These are phyloP conservation scores for Sitta europaea DNA, from an alignment of 2,113 vertebrate genomes.

Conservation along the genomic window DNA sequence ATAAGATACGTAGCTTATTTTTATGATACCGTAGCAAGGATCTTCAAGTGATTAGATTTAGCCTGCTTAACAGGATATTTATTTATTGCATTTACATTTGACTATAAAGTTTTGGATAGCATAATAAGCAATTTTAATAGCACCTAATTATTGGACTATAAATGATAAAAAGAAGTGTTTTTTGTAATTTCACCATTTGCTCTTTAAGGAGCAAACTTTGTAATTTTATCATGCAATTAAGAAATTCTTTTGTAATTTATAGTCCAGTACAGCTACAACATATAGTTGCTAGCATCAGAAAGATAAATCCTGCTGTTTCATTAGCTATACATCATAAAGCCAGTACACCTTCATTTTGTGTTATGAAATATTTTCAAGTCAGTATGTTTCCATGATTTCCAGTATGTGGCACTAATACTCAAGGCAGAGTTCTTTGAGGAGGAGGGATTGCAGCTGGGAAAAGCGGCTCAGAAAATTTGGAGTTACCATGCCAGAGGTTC, in stretches of 20 bases:
- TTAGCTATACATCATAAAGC: neutral
- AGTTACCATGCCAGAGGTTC: neutral
- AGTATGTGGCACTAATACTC: conserved; percentile 48
- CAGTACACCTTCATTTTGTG: neutral
- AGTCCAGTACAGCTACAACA: neutral
- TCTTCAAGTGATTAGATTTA: neutral
- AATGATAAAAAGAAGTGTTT: neutral
- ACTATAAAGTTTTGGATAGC: neutral
- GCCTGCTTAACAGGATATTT: neutral
- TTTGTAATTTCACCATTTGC: neutral
- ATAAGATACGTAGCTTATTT: neutral
- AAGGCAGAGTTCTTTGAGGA: neutral
- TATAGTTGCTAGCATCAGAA: neutral
- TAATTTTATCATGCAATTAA: neutral
- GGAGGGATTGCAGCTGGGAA: neutral
- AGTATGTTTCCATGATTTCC: neutral
- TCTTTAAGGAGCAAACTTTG: neutral
- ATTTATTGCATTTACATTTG: neutral
- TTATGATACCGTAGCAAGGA: neutral
- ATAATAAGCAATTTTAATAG: neutral
- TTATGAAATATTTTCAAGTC: neutral
- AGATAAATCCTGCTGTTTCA: neutral
- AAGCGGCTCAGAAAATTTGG: neutral
- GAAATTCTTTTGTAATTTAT: neutral
- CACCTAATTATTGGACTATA: neutral